Evolutionary conservation across 2,797 vertebrate species (phyloP), one percentile per base, ranked within the genome.

Genomic region (Paedocypris micromegethes): DNA sequence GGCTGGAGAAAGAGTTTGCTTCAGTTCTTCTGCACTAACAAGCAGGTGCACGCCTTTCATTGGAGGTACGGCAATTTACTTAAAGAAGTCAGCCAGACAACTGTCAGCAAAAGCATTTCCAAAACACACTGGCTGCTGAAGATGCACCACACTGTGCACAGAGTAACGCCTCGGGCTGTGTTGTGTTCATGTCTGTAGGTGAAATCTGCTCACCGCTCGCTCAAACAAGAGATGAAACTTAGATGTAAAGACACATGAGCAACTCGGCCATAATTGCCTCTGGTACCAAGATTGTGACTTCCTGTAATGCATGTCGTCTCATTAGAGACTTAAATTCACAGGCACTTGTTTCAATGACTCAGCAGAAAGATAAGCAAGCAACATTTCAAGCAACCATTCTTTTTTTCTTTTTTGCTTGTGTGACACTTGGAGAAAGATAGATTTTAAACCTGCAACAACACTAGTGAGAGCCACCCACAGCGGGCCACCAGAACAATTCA

Each of bases 71-170:
- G 45, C 58, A 49, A 38, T 55, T 62, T 62, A 55, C 67, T 69
- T 62, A 62, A 48, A 51, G 58, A 60, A 63, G 68, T 45, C 58
- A 49, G 59, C 8, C 46, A 70, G 59, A 23, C 58, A 50, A 70
- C 68, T 63, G 68, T 63, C 68, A 70, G 68, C 68, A 70, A 63
- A 63, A 49, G 59, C 38, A 39, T 63, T 70, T 70, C 46, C 68
- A 56, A 56, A 70, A 45, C 39, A 57, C 53, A 63, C 59, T 55
- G 52, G 47, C 52, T 56, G 40, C 63, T 50, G 60, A 57, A 50
- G 41, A 70, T 58, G 57, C 52, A 49, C 8, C 53, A 63, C 67
- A 39, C 58, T 52, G 59, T 5, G 67, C 67, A 43, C 9, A 50
- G 68, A 63, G 23, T 52, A 62, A 50, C 4, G 46, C 68, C 68